Conservation (phyloP, 2,113 vertebrate species). For the Caranx melampygus region DNA sequence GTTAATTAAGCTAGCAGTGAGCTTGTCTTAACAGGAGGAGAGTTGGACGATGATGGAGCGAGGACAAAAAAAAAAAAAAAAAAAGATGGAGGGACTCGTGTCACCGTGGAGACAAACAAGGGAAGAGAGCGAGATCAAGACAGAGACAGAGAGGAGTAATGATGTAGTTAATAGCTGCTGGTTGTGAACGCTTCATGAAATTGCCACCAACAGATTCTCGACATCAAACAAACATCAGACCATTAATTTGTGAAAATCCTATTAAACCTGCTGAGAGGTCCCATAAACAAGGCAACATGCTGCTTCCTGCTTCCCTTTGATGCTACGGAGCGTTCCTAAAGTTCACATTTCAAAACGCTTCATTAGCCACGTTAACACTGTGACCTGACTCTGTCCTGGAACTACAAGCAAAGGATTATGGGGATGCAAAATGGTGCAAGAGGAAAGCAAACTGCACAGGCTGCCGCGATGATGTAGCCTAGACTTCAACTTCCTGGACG, state of each 20-base stretch:
- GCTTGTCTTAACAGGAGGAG: slow-evolving; percentile 28
- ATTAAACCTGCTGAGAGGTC: slow-evolving; percentile 61
- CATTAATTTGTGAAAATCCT: slow-evolving; percentile 71
- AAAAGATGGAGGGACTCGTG: neutral
- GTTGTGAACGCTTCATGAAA: slow-evolving; percentile 47
- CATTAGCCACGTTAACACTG: neutral
- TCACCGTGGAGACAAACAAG: slow-evolving; percentile 19
- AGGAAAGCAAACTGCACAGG: neutral
- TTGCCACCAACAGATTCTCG: slow-evolving; percentile 59
- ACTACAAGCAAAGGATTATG: no score
- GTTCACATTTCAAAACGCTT: slow-evolving; percentile 3
- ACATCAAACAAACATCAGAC: slow-evolving; percentile 72
- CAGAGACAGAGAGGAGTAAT: slow-evolving; percentile 37
- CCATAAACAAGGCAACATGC: slow-evolving; percentile 38
- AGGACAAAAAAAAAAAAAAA: neutral
- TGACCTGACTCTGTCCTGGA: neutral
- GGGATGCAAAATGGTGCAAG: neutral
- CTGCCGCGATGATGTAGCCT: neutral
- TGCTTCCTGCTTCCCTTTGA: slow-evolving; percentile 38
- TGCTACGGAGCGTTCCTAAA: slow-evolving; percentile 9
- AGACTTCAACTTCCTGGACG: no score
- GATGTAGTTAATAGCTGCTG: slow-evolving; percentile 61
- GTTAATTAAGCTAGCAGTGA: slow-evolving; percentile 58
- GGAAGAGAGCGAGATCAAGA: slow-evolving; percentile 33
- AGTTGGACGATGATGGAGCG: slow-evolving; percentile 21